phyloP scores from a whole-genome alignment of 2,113 vertebrate species.

The Microcebus ravelobensis region DNA sequence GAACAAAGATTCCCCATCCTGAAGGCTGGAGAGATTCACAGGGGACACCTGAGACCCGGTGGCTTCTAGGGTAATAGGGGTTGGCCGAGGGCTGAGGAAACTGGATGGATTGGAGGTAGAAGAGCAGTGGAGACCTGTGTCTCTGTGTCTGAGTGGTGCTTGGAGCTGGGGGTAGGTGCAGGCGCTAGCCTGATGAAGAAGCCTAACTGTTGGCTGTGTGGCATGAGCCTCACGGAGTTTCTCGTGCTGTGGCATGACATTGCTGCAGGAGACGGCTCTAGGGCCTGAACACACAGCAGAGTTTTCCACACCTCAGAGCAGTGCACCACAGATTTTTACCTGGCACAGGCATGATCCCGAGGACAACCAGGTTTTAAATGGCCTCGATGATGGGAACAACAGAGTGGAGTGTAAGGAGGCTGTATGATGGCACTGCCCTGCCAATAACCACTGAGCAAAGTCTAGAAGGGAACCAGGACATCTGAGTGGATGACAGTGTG shows the following conservation, averaged over 20 bases:
- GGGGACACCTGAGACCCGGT: background rate
- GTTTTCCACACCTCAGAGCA: background rate
- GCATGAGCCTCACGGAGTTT: accelerated
- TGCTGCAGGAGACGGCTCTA: background rate
- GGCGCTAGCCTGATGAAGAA: background rate
- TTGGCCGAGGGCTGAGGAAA: background rate
- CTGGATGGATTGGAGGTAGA: background rate
- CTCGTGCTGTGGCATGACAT: background rate
- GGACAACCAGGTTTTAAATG: background rate
- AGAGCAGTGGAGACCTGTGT: background rate
- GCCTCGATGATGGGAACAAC: background rate
- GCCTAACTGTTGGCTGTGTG: background rate
- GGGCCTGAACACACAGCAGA: background rate
- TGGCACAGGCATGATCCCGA: background rate
- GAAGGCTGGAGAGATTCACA: background rate
- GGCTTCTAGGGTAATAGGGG: background rate
- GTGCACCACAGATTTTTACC: too few relatives aligned
- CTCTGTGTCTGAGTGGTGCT: background rate
- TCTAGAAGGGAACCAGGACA: background rate
- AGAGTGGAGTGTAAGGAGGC: background rate
- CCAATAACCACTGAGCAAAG: background rate
- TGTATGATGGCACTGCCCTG: background rate
- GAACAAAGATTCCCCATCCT: background rate
- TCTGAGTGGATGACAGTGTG: background rate
- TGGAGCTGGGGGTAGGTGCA: background rate